A percentile compares a stretch with the other conserved stretches of the same genome.
Conservation (phyloP, 1,140 invertebrate genomes). For the Drosophila lowei region DNA sequence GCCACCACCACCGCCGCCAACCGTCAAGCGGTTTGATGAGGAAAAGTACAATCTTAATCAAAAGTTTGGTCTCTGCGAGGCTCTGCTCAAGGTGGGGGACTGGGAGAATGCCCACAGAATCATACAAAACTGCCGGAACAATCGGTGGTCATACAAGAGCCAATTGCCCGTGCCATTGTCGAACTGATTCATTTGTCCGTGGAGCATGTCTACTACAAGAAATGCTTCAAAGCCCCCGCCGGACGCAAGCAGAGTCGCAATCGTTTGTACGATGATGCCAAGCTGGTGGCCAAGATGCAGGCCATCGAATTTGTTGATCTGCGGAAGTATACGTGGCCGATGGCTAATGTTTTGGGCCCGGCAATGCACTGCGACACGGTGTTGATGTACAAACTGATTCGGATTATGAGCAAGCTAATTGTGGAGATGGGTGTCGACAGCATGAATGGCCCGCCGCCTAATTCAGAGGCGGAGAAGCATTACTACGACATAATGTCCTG, state of each 20-base stretch:
- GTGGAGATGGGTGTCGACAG: slow-evolving; percentile 74
- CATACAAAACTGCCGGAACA: slow-evolving; percentile 92
- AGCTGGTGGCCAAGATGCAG: slow-evolving; percentile 69
- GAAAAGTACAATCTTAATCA: slow-evolving; percentile 92
- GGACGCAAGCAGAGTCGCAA: slow-evolving; percentile 53
- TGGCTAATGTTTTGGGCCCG: slow-evolving; percentile 93
- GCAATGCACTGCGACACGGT: slow-evolving; percentile 94
- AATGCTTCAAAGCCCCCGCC: slow-evolving; percentile 73
- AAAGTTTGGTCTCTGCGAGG: slow-evolving; percentile 96
- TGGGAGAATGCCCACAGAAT: slow-evolving; percentile 93
- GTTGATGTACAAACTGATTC: slow-evolving; percentile 93
- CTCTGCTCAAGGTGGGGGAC: slow-evolving; percentile 93
- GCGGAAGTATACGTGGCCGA: slow-evolving; percentile 91
- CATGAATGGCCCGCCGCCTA: slow-evolving; percentile 63
- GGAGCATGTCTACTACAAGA: slow-evolving; percentile 94
- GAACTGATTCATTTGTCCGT: slow-evolving; percentile 92
- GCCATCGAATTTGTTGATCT: slow-evolving; percentile 88
- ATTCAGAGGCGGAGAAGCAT: slow-evolving; percentile 68
- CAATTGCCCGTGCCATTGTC: slow-evolving; percentile 91
- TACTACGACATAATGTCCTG: slow-evolving; percentile 91
- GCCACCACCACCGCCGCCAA: slow-evolving; percentile 85
- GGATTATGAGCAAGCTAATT: slow-evolving; percentile 84
- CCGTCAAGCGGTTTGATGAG: slow-evolving; percentile 87
- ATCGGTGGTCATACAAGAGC: slow-evolving; percentile 90
- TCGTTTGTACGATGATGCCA: slow-evolving; percentile 63